phyloP scores from a whole-genome alignment of 1,140 invertebrate species.

The Scylla paramamosain region DNA sequence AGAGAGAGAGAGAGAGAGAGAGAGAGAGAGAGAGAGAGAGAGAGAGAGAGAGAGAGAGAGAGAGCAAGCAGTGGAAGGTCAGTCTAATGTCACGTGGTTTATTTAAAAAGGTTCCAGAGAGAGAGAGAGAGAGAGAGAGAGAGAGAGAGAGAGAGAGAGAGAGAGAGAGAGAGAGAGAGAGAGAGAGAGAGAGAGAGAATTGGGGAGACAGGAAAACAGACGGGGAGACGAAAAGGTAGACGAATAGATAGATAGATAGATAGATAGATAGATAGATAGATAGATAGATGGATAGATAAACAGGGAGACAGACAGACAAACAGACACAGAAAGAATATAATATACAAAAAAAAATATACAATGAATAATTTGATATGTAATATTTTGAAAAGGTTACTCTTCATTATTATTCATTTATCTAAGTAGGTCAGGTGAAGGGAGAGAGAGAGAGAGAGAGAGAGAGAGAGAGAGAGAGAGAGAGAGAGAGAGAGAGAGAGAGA shows the following conservation, averaged over 20 bases:
- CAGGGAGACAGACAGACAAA: neutral
- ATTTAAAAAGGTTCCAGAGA: neutral
- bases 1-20: too few relatives aligned
- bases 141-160: neutral
- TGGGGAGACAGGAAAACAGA: neutral
- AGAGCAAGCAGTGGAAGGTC: neutral
- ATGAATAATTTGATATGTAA: too few relatives aligned
- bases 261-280: neutral
- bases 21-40: neutral
- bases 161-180: neutral
- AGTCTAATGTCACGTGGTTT: neutral
- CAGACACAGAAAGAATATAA: neutral
- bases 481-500: too few relatives aligned
- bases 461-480: neutral
- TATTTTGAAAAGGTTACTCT: too few relatives aligned
- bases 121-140: too few relatives aligned
- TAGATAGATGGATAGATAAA: neutral
- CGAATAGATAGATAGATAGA: neutral
- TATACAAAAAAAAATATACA: neutral
- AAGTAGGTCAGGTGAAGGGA: neutral
- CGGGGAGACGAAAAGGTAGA: too few relatives aligned
- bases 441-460: slow-evolving; percentile 29
- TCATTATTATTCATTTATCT: too few relatives aligned
- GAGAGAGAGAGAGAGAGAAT: neutral
- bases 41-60: slow-evolving; percentile 33